Evolutionary conservation across 2,888 invertebrate genomes (phyloP).

Genomic region (Netelia melanura): DNA sequence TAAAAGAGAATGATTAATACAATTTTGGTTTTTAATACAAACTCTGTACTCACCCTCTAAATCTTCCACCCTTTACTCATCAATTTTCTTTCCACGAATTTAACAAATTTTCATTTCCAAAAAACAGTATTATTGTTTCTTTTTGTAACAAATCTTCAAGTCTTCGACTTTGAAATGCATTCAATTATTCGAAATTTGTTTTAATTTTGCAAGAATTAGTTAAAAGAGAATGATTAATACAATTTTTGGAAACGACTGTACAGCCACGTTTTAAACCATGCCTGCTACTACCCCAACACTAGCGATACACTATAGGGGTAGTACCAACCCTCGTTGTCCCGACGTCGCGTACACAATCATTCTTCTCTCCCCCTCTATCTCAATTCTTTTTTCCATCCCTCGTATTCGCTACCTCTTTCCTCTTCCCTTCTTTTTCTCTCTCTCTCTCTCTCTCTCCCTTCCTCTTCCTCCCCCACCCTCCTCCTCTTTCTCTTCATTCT

Average conservation of each 20-base stretch:
- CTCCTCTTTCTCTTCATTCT: not conserved
- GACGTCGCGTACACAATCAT: conserved; percentile 33
- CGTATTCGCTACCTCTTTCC: conserved; percentile 15
- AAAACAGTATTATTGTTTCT: too few relatives aligned
- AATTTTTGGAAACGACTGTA: not conserved
- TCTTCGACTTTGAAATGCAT: too few relatives aligned
- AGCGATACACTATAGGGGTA: conserved; percentile 20
- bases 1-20: too few relatives aligned
- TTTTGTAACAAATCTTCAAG: too few relatives aligned
- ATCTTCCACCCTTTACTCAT: too few relatives aligned
- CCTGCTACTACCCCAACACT: conserved; percentile 32
- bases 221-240: too few relatives aligned
- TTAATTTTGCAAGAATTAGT: too few relatives aligned
- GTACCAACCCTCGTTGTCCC: conserved; percentile 35
- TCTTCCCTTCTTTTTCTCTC: not conserved
- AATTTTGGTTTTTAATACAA: too few relatives aligned
- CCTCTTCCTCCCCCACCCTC: not conserved
- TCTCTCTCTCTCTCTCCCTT: conserved; percentile 9
- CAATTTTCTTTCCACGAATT: too few relatives aligned
- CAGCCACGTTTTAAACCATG: conserved; percentile 28
- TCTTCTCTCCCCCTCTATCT: conserved; percentile 5
- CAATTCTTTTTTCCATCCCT: conserved; percentile 16
- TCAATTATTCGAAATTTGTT: too few relatives aligned
- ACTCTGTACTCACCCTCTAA: too few relatives aligned
- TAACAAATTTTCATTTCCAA: too few relatives aligned